phyloP scores from a whole-genome alignment of 1,140 invertebrate genomes.

The Brachionus plicatilis region DNA sequence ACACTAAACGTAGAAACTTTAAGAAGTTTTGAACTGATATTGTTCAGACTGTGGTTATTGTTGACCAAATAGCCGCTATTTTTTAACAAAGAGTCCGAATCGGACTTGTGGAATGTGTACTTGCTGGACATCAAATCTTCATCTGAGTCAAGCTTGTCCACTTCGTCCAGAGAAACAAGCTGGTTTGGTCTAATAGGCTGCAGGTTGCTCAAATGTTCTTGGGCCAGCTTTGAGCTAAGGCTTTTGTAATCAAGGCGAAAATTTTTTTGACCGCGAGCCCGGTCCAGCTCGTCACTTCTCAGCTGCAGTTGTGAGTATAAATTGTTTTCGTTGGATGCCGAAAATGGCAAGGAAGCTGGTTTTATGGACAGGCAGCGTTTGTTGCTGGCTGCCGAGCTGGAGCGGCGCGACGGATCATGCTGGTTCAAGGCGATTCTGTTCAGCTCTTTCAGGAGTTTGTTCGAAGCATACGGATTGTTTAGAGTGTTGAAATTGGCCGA shows the following conservation, averaged over 20 bases:
- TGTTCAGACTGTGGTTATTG: background rate
- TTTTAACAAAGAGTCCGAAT: background rate
- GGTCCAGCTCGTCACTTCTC: conserved; percentile 18
- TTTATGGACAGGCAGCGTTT: background rate
- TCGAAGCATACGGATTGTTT: conserved; percentile 4
- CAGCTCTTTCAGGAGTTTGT: conserved; percentile 10
- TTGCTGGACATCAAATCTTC: background rate
- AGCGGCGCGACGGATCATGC: background rate
- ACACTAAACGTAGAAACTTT: conserved; percentile 5
- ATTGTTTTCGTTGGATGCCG: background rate
- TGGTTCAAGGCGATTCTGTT: conserved; percentile 1
- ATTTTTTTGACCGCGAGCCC: background rate
- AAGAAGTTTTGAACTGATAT: background rate
- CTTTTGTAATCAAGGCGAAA: conserved; percentile 12
- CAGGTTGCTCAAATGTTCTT: background rate
- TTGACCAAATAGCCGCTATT: background rate
- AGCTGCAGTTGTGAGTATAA: background rate
- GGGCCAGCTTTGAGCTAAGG: background rate
- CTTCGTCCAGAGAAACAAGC: background rate
- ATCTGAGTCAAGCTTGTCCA: background rate
- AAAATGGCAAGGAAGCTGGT: conserved; percentile 19
- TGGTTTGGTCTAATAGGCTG: background rate
- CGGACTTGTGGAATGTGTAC: background rate
- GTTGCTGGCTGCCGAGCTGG: background rate
- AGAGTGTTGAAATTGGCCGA: background rate